Base-by-base conservation (phyloP, 2,888 invertebrate species). In the Lasioglossum pauxillum region DNA sequence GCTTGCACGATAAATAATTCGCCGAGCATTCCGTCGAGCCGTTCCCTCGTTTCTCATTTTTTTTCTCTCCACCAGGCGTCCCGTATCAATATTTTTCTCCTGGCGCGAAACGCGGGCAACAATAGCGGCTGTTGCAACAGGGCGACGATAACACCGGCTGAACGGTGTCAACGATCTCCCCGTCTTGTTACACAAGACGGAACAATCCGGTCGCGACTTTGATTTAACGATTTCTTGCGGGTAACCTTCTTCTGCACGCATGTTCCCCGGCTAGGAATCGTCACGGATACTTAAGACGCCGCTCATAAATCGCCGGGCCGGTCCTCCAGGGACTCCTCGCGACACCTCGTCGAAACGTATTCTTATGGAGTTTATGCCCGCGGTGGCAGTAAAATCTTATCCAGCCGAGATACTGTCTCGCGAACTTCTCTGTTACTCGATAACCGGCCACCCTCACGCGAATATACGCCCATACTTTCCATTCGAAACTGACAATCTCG, bases 341-440 rank as follows among this genome's bases (percentile, higher is more conserved):
- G 90, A 90, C 90, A 89, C 90, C 90, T 91, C 88, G 88, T 88
- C 91, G 82, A 86, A 90, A 83, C 90, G 88, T 91, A 91, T 90
- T 88, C 91, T 88, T 84, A 80, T 84, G 80, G 84, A 87, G 76
- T 90, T 90, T 90, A 90, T 91, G 91, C 78, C 67, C 83, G 82
- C 77, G 81, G 72, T 83, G 87, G 87, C 78, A 89, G 85, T 91
- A 90, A 90, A 90, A 87, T 83, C 88, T 87, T 82, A 84, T 90
- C 90, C 91, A 80, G 77, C 77, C 73, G 82, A 80, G 88, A 87
- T 78, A 81, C 76, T 75, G 72, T 64, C 64, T 57, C 78, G 77
- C 57, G 87, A 73, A 72, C 53, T 49, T n/a, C 71, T 64, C 78
- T 78, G 82, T 72, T 41, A 41, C 41, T 53, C 80, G 87, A 75